phyloP scores from a whole-genome alignment of 2,888 invertebrate genomes.

The Monochamus alternatus region DNA sequence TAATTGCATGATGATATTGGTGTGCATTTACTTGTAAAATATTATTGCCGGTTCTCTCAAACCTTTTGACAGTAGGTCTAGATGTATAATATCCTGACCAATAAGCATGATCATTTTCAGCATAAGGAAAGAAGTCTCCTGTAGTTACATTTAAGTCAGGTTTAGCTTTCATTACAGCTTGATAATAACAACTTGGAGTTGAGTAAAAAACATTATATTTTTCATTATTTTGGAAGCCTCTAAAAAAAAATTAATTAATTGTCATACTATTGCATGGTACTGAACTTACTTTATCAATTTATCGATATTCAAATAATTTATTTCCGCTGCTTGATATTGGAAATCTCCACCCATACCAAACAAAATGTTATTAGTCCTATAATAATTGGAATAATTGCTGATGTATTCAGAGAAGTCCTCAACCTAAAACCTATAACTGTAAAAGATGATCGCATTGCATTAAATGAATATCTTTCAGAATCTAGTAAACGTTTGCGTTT shows the following conservation, averaged over 20 bases:
- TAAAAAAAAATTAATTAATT: slow-evolving; percentile 14
- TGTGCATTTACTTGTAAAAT: slow-evolving; percentile 76
- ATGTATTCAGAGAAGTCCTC: slow-evolving; percentile 61
- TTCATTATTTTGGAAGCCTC: slow-evolving; percentile 59
- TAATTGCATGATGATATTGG: too few species aligned
- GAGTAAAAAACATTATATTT: slow-evolving; percentile 85
- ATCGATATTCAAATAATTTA: slow-evolving; percentile 77
- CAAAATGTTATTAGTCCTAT: slow-evolving; percentile 74
- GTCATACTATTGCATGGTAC: background rate
- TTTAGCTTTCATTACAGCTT: slow-evolving; percentile 79
- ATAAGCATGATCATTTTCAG: slow-evolving; percentile 73
- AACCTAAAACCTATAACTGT: slow-evolving; percentile 56
- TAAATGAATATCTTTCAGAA: too few species aligned
- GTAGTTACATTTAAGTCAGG: slow-evolving; percentile 66
- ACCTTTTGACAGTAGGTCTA: slow-evolving; percentile 84
- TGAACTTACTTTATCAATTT: slow-evolving; percentile 68
- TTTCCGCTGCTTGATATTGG: slow-evolving; percentile 75
- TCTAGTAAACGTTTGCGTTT: too few species aligned
- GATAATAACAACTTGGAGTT: slow-evolving; percentile 87
- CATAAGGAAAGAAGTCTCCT: slow-evolving; percentile 81
- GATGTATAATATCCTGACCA: slow-evolving; percentile 94
- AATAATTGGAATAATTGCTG: slow-evolving; percentile 66
- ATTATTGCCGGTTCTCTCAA: slow-evolving; percentile 82
- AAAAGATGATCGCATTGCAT: background rate
- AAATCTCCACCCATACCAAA: slow-evolving; percentile 81